Percentiles rank a stretch among this genome's conserved stretches.
These are phyloP conservation scores for Asarcornis scutulata DNA, from an alignment of 2,113 vertebrate species.

Conservation along the genomic window DNA sequence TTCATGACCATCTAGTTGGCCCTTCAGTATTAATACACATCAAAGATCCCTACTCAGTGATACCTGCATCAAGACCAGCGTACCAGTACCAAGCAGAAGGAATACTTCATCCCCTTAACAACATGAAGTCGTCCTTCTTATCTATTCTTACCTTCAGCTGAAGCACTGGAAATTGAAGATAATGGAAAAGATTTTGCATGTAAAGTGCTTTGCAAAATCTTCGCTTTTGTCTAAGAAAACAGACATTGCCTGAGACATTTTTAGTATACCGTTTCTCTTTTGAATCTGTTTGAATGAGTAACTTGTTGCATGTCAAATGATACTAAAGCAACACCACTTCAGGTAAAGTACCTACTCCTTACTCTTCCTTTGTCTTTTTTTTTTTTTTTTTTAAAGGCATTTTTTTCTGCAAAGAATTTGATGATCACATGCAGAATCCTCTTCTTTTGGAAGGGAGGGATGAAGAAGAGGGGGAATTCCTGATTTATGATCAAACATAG, in stretches of 20 bases:
- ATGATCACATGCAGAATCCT: background rate
- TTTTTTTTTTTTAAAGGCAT: background rate
- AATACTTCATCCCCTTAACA: background rate
- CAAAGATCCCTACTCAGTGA: background rate
- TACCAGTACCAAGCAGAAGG: background rate
- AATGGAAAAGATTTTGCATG: background rate
- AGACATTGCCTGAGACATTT: background rate
- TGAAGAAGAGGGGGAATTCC: background rate
- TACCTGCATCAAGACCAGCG: background rate
- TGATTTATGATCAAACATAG: constrained; percentile 57
- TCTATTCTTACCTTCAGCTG: background rate
- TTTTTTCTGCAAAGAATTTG: background rate
- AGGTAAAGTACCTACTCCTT: background rate
- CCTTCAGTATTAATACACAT: background rate
- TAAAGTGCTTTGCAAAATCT: background rate
- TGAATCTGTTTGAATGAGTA: background rate
- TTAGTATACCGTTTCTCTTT: background rate
- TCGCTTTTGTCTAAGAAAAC: background rate
- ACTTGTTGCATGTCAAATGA: background rate
- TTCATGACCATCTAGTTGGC: background rate
- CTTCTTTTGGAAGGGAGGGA: background rate
- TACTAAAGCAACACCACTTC: background rate
- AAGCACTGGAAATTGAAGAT: background rate
- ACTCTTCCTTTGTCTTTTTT: background rate
- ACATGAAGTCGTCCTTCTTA: background rate